phyloP scores from a whole-genome alignment of 2,888 invertebrate genomes.

The Notodonta ziczac region DNA sequence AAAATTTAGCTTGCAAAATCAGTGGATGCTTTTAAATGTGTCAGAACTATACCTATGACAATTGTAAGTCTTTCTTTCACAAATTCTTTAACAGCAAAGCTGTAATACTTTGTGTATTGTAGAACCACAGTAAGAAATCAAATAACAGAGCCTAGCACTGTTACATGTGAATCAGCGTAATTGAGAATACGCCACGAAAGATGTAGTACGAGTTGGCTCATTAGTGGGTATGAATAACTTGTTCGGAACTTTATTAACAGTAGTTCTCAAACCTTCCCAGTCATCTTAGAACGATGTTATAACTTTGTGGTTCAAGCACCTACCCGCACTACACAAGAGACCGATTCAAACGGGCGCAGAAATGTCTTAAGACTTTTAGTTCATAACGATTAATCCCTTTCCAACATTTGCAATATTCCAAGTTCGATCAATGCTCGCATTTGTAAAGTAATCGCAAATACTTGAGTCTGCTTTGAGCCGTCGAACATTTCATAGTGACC shows the following conservation, averaged over 20 bases:
- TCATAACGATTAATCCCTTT: conserved; percentile 24
- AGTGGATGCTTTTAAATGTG: too few species aligned
- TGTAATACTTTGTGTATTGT: too few species aligned
- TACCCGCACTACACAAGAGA: conserved; percentile 14
- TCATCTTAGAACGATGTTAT: conserved; percentile 25
- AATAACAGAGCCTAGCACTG: not conserved
- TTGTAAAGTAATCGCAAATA: conserved; percentile 18
- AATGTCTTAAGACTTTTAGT: conserved; percentile 27
- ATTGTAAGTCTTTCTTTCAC: too few species aligned
- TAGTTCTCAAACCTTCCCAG: conserved; percentile 28
- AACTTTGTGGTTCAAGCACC: conserved; percentile 27
- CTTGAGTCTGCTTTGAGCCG: conserved; percentile 9
- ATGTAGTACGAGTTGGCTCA: conserved; percentile 39
- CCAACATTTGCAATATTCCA: conserved; percentile 18
- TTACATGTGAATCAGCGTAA: conserved; percentile 42
- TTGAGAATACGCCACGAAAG: conserved; percentile 37
- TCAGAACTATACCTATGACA: too few species aligned
- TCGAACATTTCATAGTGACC: conserved; percentile 8
- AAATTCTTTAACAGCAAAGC: too few species aligned
- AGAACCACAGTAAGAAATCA: too few species aligned
- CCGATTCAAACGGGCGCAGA: conserved; percentile 23
- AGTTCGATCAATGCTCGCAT: conserved; percentile 19
- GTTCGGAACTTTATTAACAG: conserved; percentile 41
- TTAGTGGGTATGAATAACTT: conserved; percentile 46
- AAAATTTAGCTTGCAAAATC: too few species aligned